A percentile compares a stretch with the other conserved stretches of the same genome.
phyloP scores from a whole-genome alignment of 2,888 invertebrate genomes.

The Temnothorax ravouxi region DNA sequence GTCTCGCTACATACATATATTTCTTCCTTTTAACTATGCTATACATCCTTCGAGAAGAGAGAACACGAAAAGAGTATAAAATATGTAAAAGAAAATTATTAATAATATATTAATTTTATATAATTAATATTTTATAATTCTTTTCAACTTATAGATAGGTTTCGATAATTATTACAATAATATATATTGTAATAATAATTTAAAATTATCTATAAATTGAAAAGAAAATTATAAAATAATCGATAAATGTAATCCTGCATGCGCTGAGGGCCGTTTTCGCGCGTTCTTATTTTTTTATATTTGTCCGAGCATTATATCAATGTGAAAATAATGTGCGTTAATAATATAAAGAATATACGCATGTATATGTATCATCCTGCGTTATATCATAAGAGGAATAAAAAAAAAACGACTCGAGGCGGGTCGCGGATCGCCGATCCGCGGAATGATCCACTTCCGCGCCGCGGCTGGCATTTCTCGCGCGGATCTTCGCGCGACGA shows the following conservation, averaged over 20 bases:
- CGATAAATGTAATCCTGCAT: neutral
- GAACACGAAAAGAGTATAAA: neutral
- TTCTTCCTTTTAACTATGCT: slow-evolving; percentile 14
- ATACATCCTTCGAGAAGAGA: neutral
- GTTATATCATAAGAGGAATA: neutral
- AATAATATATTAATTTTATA: neutral
- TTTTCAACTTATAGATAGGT: too few relatives aligned
- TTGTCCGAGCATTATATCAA: neutral
- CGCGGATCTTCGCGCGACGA: neutral
- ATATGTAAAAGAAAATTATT: neutral
- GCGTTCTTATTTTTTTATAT: neutral
- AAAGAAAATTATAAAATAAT: neutral
- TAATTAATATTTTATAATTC: too few relatives aligned
- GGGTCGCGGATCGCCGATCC: neutral
- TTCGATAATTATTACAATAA: too few relatives aligned
- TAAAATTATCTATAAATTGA: neutral
- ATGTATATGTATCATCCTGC: neutral
- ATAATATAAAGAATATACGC: neutral
- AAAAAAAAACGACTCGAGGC: too few relatives aligned
- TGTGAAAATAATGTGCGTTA: neutral
- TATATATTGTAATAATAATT: too few relatives aligned
- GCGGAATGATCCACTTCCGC: neutral
- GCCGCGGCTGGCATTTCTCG: too few relatives aligned
- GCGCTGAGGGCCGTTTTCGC: neutral
- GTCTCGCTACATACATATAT: neutral